Percentiles rank a stretch among this genome's conserved stretches.
phyloP scores from a whole-genome alignment of 2,888 invertebrate genomes.

The Diachrysia chrysitis region DNA sequence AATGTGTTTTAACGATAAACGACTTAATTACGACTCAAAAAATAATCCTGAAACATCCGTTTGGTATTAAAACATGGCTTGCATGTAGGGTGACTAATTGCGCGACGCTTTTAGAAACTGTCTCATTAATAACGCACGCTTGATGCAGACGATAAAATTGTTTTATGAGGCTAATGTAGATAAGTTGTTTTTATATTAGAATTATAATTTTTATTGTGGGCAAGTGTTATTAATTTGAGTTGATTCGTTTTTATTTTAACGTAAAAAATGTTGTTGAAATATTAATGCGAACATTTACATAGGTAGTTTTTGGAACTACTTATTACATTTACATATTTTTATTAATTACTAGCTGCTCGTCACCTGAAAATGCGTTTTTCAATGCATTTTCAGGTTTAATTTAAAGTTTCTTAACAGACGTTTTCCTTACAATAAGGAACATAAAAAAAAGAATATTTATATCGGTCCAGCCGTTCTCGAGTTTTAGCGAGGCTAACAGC shows the following conservation, averaged over 20 bases:
- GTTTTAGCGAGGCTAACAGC: too few species aligned
- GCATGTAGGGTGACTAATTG: conserved; percentile 58
- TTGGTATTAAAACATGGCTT: conserved; percentile 62
- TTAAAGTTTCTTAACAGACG: too few species aligned
- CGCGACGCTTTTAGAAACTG: conserved; percentile 47
- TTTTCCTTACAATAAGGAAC: too few species aligned
- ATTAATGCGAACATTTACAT: background rate
- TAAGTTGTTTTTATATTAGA: conserved; percentile 45
- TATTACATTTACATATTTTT: too few species aligned
- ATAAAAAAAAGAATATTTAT: too few species aligned
- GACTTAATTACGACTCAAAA: conserved; percentile 70
- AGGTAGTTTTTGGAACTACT: too few species aligned
- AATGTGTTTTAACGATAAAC: conserved; percentile 69
- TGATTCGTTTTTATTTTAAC: background rate
- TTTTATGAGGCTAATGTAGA: conserved; percentile 45
- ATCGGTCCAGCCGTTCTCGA: too few species aligned
- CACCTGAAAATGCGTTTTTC: too few species aligned
- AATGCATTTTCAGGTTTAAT: too few species aligned
- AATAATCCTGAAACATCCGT: conserved; percentile 72
- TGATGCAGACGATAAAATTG: conserved; percentile 50
- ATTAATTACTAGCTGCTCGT: too few species aligned
- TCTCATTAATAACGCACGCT: conserved; percentile 42
- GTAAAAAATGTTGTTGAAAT: background rate
- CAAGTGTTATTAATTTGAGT: conserved; percentile 18
- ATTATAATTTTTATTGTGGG: conserved; percentile 24